Evolutionary conservation across 1,140 invertebrate genomes (phyloP), one percentile per base, ranked within the genome.

Genomic region (Pseudomyrmex dendroicus): DNA sequence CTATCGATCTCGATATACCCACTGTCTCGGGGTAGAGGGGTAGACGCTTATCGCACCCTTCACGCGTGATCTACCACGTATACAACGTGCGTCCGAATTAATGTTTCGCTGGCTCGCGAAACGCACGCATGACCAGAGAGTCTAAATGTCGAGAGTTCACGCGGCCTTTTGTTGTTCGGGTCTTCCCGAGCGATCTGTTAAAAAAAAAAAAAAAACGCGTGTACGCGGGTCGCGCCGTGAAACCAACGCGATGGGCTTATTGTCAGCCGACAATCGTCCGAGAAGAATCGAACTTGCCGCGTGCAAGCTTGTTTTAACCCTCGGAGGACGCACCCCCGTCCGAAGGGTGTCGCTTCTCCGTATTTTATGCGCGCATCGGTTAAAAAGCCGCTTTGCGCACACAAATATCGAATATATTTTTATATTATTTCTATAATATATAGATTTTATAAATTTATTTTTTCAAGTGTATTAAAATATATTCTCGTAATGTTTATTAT

Each of bases 1-100:
- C 73, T 44, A 84, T 87, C 82, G 80, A 86, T 74, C 73, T n/a
- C n/a, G n/a, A n/a, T n/a, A n/a, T n/a, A n/a, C n/a, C 50, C 50
- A 12, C 48, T 70, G 76, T 78, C 70, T 59, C 54, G 20, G 54
- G 20, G 54, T 20, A 20, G 20, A 48, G 68, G 76, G 64, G 76
- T 70, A 50, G 17, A 7, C 25, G 76, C 76, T 80, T 80, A 72
- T 80, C 76, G 54, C 46, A 59, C 66, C n/a, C 76, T 80, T 80
- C 66, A 80, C 76, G 76, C 76, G 76, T 72, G 76, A 80, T 80
- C 76, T 80, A 59, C 66, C 66, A 70, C 56, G 76, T 70, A 72
- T 72, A 78, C 52, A 78, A 57, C 64, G 35, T 57, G 74, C 76
- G 66, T 80, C 20, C 54, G 56, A 80, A 80, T 80, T 80, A 80